Evolutionary conservation across 2,797 vertebrate species (phyloP), one percentile per base, ranked within the genome.

Genomic region (Mormyrops attenuatus): DNA sequence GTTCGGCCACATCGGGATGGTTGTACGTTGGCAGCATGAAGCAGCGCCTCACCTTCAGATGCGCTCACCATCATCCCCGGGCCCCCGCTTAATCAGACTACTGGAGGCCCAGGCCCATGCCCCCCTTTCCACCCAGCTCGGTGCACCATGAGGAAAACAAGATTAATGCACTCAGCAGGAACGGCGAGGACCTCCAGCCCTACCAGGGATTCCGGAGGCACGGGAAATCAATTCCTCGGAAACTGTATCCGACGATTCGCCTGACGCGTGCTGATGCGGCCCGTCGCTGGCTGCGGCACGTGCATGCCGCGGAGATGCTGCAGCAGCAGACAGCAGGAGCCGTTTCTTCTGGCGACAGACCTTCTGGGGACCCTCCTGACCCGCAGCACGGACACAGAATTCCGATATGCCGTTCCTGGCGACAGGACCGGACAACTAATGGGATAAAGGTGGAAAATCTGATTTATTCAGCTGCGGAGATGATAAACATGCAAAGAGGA

Each of bases 171-270:
- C 88, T 82, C 92, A 91, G 92, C 95, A 94, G 92, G 92, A 94
- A 94, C 92, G 94, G 94, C 94, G 95, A 95, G 92, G 93, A 92
- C 93, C 95, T 92, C 93, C 93, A 95, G 93, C 94, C 94, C 95
- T 95, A 95, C 96, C 92, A 94, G 94, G 94, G 94, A 94, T 95
- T 95, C 93, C 55, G 91, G 92, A 94, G 93, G 92, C 92, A 93
- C 91, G 80, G 94, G 92, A 95, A 95, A 96, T 96, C 94, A 94
- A 95, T 96, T 96, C 94, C 91, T 89, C 90, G 92, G 93, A 95
- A 95, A 96, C 94, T 91, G 93, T 92, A 93, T 92, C 94, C 92
- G 91, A 91, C 95, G 94, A 96, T 95, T 95, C 95, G 94, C 92
- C 90, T 93, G 92, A 93, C 93, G 91, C 82, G 88, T 92, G 93